These are phyloP conservation scores for Eretmochelys imbricata DNA, from an alignment of 2,113 vertebrate species.

Conservation along the genomic window DNA sequence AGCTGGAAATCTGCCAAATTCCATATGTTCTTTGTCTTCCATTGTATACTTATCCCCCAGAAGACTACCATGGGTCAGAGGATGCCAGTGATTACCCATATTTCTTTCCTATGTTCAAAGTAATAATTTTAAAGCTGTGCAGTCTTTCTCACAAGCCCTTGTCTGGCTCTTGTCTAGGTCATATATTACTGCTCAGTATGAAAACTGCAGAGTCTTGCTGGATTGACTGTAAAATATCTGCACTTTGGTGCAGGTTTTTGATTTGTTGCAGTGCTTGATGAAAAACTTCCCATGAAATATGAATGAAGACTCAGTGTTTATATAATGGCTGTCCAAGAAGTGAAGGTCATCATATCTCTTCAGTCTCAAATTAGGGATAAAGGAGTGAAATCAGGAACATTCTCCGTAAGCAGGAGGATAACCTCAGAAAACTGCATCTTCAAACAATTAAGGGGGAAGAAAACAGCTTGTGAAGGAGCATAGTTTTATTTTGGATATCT, in stretches of 20 bases:
- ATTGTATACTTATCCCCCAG: conserved; percentile 58
- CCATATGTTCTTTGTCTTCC: conserved; percentile 72
- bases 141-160: conserved; percentile 68
- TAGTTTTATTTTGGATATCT: neutral
- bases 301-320: conserved; percentile 62
- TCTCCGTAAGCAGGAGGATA: conserved; percentile 14
- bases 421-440: neutral
- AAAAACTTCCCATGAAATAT: conserved; percentile 74
- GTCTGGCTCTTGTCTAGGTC: conserved; percentile 76
- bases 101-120: conserved; percentile 73
- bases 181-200: conserved; percentile 73
- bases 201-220: conserved; percentile 72
- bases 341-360: conserved; percentile 42
- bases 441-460: neutral
- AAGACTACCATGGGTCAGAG: conserved; percentile 67
- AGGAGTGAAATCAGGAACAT: conserved; percentile 37
- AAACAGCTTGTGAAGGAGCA: neutral
- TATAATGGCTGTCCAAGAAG: conserved; percentile 34
- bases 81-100: conserved; percentile 63
- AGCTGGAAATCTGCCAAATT: conserved; percentile 62
- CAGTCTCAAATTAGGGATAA: conserved; percentile 56
- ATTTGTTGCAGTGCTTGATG: conserved; percentile 72
- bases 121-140: conserved; percentile 68
- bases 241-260: conserved; percentile 54
- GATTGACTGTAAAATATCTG: conserved; percentile 69